Conservation (phyloP, 2,888 invertebrate species). For the Eristalinus aeneus region DNA sequence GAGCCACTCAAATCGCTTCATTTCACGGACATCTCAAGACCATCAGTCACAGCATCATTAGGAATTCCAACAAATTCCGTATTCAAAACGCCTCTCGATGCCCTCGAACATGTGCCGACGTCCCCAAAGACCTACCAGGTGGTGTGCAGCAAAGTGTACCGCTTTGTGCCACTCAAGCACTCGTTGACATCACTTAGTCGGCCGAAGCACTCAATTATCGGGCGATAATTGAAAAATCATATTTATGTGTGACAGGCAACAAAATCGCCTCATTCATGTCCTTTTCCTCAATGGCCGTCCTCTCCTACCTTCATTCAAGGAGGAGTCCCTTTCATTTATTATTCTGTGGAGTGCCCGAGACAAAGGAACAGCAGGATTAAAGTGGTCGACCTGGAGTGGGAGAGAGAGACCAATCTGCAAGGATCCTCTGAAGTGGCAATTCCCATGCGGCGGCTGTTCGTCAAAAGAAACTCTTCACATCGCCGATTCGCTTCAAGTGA, state of each 20-base stretch:
- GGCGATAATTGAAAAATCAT: slow-evolving; percentile 63
- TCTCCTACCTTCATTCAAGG: not conserved
- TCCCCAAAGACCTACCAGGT: slow-evolving; percentile 40
- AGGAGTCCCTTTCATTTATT: not conserved
- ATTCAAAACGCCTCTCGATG: slow-evolving; percentile 8
- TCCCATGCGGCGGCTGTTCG: slow-evolving; percentile 38
- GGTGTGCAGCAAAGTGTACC: slow-evolving; percentile 4
- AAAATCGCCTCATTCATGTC: slow-evolving; percentile 41
- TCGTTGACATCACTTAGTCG: not conserved
- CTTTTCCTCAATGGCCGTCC: slow-evolving; percentile 8
- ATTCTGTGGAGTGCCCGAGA: slow-evolving; percentile 26
- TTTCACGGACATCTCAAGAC: not conserved
- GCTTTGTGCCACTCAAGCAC: slow-evolving; percentile 24
- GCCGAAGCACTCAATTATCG: slow-evolving; percentile 31
- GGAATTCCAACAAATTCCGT: not conserved
- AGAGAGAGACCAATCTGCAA: slow-evolving; percentile 24
- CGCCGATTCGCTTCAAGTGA: slow-evolving; percentile 47
- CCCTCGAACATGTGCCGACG: slow-evolving; percentile 36
- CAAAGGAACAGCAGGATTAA: slow-evolving; percentile 59
- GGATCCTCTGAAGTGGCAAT: slow-evolving; percentile 30
- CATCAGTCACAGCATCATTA: not conserved
- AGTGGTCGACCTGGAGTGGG: slow-evolving; percentile 8
- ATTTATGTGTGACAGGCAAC: slow-evolving; percentile 58
- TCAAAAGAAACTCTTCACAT: slow-evolving; percentile 25
- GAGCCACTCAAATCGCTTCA: not conserved